Conservation (phyloP, 1,140 invertebrate species). For the Acyrthosiphon pisum region DNA sequence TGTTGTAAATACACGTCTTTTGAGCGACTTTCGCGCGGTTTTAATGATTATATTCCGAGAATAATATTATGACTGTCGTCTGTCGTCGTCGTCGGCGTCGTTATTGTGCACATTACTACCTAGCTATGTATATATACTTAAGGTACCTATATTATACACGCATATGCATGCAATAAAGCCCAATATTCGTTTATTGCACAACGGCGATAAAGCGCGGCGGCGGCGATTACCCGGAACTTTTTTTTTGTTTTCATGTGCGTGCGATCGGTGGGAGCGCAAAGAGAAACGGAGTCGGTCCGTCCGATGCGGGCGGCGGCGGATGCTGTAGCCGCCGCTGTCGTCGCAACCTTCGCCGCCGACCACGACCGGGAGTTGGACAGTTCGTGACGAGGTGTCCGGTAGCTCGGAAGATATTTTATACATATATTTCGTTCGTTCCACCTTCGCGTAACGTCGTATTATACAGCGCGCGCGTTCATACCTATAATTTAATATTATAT, state of each 20-base stretch:
- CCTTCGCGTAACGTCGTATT: not conserved
- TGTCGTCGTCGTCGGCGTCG: not conserved
- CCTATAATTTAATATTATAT: not conserved
- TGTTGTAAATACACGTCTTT: not conserved
- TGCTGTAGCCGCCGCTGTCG: not conserved
- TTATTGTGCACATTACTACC: not conserved
- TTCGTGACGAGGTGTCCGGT: conserved; percentile 49
- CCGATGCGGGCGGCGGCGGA: not conserved
- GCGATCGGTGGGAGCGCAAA: conserved; percentile 22
- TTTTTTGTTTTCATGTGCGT: not conserved
- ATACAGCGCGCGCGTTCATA: not conserved
- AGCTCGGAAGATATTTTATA: conserved; percentile 41
- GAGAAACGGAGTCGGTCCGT: conserved; percentile 15
- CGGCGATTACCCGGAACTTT: conserved; percentile 23
- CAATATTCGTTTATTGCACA: not conserved
- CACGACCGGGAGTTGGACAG: conserved; percentile 37
- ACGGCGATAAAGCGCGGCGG: not conserved
- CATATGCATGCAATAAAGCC: not conserved
- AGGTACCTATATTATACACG: not conserved
- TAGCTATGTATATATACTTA: not conserved
- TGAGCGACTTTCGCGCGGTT: not conserved
- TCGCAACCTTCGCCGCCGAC: conserved; percentile 30
- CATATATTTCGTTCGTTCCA: not conserved
- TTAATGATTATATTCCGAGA: not conserved
- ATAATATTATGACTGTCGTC: not conserved